Conservation (phyloP, 2,797 vertebrate genomes). For the Parotocinclus haroldoi region DNA sequence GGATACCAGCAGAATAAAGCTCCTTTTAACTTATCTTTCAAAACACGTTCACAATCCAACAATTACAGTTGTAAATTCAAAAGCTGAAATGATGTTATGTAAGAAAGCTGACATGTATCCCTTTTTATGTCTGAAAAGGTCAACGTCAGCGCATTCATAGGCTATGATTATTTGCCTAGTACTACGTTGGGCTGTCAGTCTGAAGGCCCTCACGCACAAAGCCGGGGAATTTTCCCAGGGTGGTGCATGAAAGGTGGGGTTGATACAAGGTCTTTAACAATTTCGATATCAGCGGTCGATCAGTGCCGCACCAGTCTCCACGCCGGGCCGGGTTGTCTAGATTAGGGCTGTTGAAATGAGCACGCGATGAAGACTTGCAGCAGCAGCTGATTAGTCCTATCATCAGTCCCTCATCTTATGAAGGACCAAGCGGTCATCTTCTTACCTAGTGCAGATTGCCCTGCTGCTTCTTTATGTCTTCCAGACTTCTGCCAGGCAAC, state of each 20-base stretch:
- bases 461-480: slow-evolving; percentile 36
- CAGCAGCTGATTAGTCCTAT: slow-evolving; percentile 62
- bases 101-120: slow-evolving; percentile 16
- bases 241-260: slow-evolving; percentile 42
- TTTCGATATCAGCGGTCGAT: slow-evolving; percentile 49
- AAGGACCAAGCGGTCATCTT: slow-evolving; percentile 53
- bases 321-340: slow-evolving; percentile 34
- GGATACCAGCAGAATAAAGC: slow-evolving; percentile 26
- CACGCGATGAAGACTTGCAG: slow-evolving; percentile 67
- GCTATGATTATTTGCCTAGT: slow-evolving; percentile 29
- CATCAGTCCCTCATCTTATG: slow-evolving; percentile 71
- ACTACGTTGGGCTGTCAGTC: slow-evolving; percentile 2
- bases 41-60: slow-evolving; percentile 28
- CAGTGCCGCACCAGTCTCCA: slow-evolving; percentile 40
- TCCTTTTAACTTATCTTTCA: slow-evolving; percentile 23
- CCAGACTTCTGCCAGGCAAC: slow-evolving; percentile 37
- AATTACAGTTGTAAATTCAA: slow-evolving; percentile 16
- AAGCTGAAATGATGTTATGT: not conserved
- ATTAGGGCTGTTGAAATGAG: slow-evolving; percentile 64
- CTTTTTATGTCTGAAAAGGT: slow-evolving; percentile 22
- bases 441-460: slow-evolving; percentile 39
- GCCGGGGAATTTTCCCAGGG: slow-evolving; percentile 36
- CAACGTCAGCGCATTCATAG: slow-evolving; percentile 8
- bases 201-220: slow-evolving; percentile 33
- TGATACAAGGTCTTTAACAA: slow-evolving; percentile 48